Evolutionary conservation across 1,140 invertebrate genomes (phyloP), one percentile per base, ranked within the genome.

Genomic region (Apolygus lucorum): DNA sequence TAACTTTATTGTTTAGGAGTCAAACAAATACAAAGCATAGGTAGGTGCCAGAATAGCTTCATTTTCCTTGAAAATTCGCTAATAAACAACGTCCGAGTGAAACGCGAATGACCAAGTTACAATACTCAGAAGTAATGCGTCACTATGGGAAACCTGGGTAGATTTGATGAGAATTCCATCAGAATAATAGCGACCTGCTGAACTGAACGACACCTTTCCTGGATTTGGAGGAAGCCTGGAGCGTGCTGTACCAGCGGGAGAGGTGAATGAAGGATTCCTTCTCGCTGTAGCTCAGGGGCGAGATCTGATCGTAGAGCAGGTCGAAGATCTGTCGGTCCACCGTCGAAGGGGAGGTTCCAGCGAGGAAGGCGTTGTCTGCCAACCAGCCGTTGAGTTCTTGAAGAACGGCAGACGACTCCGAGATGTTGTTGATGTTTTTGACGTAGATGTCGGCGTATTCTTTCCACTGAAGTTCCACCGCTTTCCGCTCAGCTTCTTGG

Each of bases 391-490:
- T 59, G 8, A 59, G 22, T 59, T 59, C 54, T 13, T 24, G 11
- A 8, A 59, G 22, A 11, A 59, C 54, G 2, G 8, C 8, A 4
- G 13, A 11, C 8, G 54, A 59, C 22, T 59, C 54, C 13, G 4
- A 4, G 22, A 59, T 59, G 11, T 24, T 4, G 54, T 59, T 59
- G 54, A 59, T 59, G 22, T 59, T 59, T 59, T 59, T 59, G 11
- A 59, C 54, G 54, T 59, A 59, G 22, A 59, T 59, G 11, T 59
- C 4, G 54, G 54, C 54, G 22, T 59, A 59, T 22, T 59, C 54
- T 13, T 13, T 21, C 54, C 54, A 59, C 22, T 59, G 54, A 8
- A 11, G 2, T 24, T 59, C 54, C 54, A 59, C 4, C 54, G 54
- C 54, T 59, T 13, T 21, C 22, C 54, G 11, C 22, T 17, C 54